Evolutionary conservation across 2,113 vertebrate species (phyloP), one percentile per base, ranked within the genome.

Genomic region (Siniperca knerii): DNA sequence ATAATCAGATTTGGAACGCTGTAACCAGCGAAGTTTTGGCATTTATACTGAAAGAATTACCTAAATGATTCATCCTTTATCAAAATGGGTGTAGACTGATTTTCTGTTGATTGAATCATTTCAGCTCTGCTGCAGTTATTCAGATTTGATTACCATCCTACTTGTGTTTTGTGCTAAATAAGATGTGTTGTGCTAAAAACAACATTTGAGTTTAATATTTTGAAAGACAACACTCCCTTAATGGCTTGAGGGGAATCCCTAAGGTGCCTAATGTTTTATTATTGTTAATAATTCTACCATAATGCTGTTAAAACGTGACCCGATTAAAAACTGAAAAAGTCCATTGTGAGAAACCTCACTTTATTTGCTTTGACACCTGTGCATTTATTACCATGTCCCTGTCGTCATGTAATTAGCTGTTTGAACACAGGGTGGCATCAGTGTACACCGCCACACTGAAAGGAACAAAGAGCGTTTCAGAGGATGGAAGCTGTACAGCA

Each of bases 341-440:
- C 8, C 20, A 16, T 11, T 23, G 23, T 6, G 37, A n/a, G 1
- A 37, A 37, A 25, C 15, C 25, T 52, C 23, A 33, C 44, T 25
- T 9, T 23, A 40, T 69, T 62, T 48, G 15, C 10, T 42, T 0
- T 35, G 33, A 44, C 55, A 58, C 50, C 25, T 74, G 68, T 9
- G 12, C 35, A 40, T 1, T 40, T 6, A 10, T 15, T 0, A 10
- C 3, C 6, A 3, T 8, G 18, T 21, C 25, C 25, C 23, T 81
- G 8, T 40, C 2, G 2, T 60, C n/a, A 6, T 79, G 77, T 37
- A 44, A 67, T 65, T 29, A 5, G 40, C 42, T n/a, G 29, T 46
- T n/a, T 46, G 5, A n/a, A 65, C 94, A 92, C 90, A 87, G 74
- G 94, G 82, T 90, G 94, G 91, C 84, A 57, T 40, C 81, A 89